Base-by-base conservation (phyloP, 2,113 vertebrate species). In the Gopherus evgoodei region DNA sequence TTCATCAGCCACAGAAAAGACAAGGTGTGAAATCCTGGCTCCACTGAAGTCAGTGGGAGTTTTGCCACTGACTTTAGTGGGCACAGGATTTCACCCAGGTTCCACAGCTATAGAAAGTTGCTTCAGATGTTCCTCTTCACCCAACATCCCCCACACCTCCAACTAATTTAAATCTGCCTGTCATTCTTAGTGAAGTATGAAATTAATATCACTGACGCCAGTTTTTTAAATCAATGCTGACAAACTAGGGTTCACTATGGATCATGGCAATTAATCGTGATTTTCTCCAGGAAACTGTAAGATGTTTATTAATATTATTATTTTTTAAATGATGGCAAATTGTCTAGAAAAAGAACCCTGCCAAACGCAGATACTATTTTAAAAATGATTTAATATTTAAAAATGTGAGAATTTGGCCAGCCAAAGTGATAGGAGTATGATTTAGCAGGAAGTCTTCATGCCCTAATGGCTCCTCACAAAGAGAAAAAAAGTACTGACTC, bases 171-270 rank as follows among this genome's bases (percentile, higher is more conserved):
- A 91, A 95, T 95, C 78, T 95, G 96, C 89, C 38, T 90, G 62
- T 95, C 75, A 94, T 86, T 96, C 94, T 44, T 96, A 96, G 97
- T 96, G 95, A 97, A 96, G 94, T 96, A 97, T 95, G 84, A 95
- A 92, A 91, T 96, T 65, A 54, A 94, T 96, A 97, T 91, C 94
- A 96, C 94, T 90, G 95, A 49, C 88, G 90, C 93, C 27, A 91
- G 86, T 94, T 96, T 94, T 31, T 27, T 91, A 85, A 92, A 84
- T 87, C 81, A 95, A 95, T 95, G 93, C 90, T 94, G 90, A 84
- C 62, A 92, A 81, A n/a, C 57, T 87, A 95, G 95, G 90, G 89
- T 94, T 57, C 44, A 75, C 89, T 91, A 85, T 75, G 90, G 62
- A 85, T 50, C 80, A 93, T 90, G 83, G 79, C 75, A 94, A 91